Percentiles rank a stretch among this genome's conserved stretches.
Evolutionary conservation across 2,797 vertebrate species (phyloP).

Genomic region (Bradypodion ventrale): DNA sequence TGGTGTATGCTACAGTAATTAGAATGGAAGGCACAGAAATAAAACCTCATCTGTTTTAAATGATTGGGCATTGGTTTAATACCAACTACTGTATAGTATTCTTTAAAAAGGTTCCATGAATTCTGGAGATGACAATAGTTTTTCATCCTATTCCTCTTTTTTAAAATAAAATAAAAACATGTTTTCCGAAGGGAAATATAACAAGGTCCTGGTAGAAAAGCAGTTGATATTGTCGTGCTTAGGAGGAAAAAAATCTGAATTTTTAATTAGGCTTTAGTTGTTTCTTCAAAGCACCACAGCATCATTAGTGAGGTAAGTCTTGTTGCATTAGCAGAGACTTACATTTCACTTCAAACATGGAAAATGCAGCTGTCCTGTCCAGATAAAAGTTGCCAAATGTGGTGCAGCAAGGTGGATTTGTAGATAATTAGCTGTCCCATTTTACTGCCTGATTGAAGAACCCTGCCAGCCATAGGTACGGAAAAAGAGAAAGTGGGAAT

Average conservation of each 20-base stretch:
- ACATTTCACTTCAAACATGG: conserved; percentile 77
- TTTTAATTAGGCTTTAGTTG: conserved; percentile 84
- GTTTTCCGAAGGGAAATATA: conserved; percentile 47
- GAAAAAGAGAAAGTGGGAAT: conserved; percentile 55
- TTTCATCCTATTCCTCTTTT: conserved; percentile 61
- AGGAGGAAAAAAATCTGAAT: conserved; percentile 80
- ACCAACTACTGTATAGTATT: conserved; percentile 75
- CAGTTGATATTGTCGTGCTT: conserved; percentile 53
- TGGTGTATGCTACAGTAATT: conserved; percentile 55
- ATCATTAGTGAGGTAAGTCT: conserved; percentile 70
- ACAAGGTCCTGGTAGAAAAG: conserved; percentile 66
- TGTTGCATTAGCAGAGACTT: conserved; percentile 70
- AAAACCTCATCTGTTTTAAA: conserved; percentile 70
- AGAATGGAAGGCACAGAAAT: conserved; percentile 63
- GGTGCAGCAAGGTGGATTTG: conserved; percentile 76
- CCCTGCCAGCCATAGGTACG: conserved; percentile 46
- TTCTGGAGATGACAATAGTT: conserved; percentile 56
- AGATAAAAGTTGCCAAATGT: conserved; percentile 77
- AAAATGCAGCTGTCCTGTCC: conserved; percentile 74
- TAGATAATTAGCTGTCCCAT: conserved; percentile 77
- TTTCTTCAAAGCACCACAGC: conserved; percentile 80
- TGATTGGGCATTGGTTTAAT: conserved; percentile 71
- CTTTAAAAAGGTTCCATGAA: conserved; percentile 62
- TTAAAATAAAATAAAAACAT: conserved; percentile 41
- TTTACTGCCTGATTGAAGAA: conserved; percentile 55